A percentile compares a stretch with the other conserved stretches of the same genome.
Conservation (phyloP, 1,140 invertebrate genomes). For the Leptoteleia sp. region DNA sequence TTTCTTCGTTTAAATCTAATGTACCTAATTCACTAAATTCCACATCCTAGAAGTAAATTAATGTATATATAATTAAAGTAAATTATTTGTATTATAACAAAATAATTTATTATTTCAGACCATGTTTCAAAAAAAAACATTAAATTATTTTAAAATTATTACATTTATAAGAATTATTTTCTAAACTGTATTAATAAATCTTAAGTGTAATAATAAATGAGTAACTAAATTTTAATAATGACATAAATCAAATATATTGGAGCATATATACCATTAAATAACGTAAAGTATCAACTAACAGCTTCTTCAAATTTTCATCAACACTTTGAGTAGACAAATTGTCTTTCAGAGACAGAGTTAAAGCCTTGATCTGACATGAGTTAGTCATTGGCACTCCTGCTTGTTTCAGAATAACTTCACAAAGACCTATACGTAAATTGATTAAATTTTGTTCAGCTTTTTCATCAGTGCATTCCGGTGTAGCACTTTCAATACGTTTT, state of each 20-base stretch:
- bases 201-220: no score
- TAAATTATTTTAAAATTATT: no score
- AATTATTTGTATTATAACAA: no score
- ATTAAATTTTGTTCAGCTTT: conserved; percentile 18
- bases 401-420: conserved; percentile 17
- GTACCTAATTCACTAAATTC: no score
- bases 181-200: no score
- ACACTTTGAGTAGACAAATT: conserved; percentile 4
- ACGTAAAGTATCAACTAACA: neutral
- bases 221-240: neutral
- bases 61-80: no score
- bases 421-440: conserved; percentile 11
- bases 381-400: conserved; percentile 19
- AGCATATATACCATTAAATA: conserved; percentile 30
- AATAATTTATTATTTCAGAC: no score
- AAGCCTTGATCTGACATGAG: conserved; percentile 31
- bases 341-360: conserved; percentile 28
- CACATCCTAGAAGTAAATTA: no score
- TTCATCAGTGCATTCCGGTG: neutral
- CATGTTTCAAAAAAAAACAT: no score
- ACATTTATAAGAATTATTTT: no score
- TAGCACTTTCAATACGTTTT: conserved; percentile 29
- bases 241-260: no score
- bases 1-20: no score
- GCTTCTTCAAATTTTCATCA: conserved; percentile 15